A percentile compares a stretch with the other conserved stretches of the same genome.
phyloP scores from a whole-genome alignment of 2,888 invertebrate genomes.

The Dasypogon diadema region DNA sequence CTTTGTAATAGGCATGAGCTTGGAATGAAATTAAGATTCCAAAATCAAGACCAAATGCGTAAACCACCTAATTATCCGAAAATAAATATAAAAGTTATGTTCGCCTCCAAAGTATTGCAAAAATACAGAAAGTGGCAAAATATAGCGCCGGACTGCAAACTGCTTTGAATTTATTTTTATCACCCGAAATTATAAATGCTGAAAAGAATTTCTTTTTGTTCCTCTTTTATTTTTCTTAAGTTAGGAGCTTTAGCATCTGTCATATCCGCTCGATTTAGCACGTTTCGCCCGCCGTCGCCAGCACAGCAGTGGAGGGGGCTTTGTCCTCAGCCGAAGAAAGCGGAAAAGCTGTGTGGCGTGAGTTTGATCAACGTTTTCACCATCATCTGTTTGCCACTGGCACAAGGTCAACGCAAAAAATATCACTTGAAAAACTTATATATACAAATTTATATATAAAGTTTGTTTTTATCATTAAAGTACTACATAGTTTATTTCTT shows the following conservation, averaged over 20 bases:
- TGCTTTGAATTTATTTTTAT: conserved; percentile 1
- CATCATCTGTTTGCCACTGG: conserved; percentile 54
- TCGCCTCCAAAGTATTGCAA: not conserved
- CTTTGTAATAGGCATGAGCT: too few relatives aligned
- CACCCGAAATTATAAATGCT: not conserved
- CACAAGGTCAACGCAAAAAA: conserved; percentile 49
- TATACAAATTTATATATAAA: too few relatives aligned
- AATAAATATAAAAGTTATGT: conserved; percentile 6
- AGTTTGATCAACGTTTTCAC: not conserved
- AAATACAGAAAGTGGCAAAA: not conserved
- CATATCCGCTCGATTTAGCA: conserved; percentile 6
- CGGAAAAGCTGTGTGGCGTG: not conserved
- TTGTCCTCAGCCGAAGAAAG: not conserved
- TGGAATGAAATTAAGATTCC: not conserved
- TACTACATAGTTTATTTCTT: too few relatives aligned
- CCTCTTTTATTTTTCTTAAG: not conserved
- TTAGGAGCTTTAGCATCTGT: not conserved
- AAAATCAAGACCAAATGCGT: not conserved
- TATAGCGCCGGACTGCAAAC: not conserved
- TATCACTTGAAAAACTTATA: too few relatives aligned
- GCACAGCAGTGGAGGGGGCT: not conserved
- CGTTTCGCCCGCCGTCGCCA: too few relatives aligned
- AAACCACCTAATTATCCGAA: not conserved
- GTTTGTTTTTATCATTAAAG: too few relatives aligned
- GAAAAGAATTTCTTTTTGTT: conserved; percentile 1